Base-by-base conservation (phyloP, 2,797 vertebrate genomes). In the Chloroceryle amazona region DNA sequence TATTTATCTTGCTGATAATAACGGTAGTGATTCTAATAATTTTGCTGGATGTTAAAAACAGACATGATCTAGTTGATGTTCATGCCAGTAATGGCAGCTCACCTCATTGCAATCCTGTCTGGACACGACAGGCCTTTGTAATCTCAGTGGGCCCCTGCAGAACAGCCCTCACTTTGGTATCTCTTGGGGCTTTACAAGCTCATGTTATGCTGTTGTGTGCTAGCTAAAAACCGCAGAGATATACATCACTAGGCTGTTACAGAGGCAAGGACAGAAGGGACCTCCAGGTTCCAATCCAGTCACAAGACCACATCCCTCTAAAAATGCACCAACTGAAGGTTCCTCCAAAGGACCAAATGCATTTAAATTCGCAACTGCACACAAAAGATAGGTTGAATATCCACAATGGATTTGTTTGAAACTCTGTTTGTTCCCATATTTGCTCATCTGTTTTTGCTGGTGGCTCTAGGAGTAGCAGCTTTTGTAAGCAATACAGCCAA, bases 31-130 rank as follows among this genome's bases (percentile, higher is more conserved):
- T 62, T 86, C 35, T 62, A 72, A 68, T 31, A 26, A n/a, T 78
- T 81, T 75, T 91, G 12, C 54, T 81, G 66, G 15, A 31, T 61
- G 19, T 63, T 91, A 72, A 88, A 81, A 91, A 44, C 6, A 71
- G 28, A 9, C 12, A 16, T 13, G 13, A 54, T 68, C 21, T 46
- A 39, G 37, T 4, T 28, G 25, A 58, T 19, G 29, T 37, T 66
- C 20, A 10, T 13, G 33, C 57, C 54, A 37, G 23, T 88, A 28
- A 5, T 12, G 25, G 33, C 61, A 26, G 17, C 49, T 74, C 49
- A 63, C 49, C 46, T 74, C 63, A 20, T 63, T 28, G 61, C 47
- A 55, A 7, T 35, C 29, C 62, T 58, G 17, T 37, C 67, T 51
- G 67, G 78, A 46, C 46, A 13, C 25, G 60, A 46, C 54, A 75